phyloP scores from a whole-genome alignment of 1,140 invertebrate genomes.

The Panulirus ornatus region DNA sequence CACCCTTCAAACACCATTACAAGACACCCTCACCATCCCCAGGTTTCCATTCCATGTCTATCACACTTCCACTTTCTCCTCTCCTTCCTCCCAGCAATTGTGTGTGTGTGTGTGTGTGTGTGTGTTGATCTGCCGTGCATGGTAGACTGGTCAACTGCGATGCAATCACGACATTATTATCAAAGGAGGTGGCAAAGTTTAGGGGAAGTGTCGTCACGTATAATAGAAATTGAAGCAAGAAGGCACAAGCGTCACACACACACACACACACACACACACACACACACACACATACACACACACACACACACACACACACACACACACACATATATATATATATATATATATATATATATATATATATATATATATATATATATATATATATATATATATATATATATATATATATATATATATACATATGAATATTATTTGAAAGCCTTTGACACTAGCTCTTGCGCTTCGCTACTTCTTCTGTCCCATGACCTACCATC shows the following conservation, averaged over 20 bases:
- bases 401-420: background rate
- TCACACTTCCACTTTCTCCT: too few species aligned
- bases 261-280: slow-evolving; percentile 18
- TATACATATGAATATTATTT: background rate
- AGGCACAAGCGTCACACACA: background rate
- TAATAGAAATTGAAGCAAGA: background rate
- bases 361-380: background rate
- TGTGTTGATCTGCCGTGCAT: too few species aligned
- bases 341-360: background rate
- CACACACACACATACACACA: slow-evolving; percentile 16
- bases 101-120: background rate
- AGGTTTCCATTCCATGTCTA: too few species aligned
- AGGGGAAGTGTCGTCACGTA: background rate
- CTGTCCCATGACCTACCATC: background rate
- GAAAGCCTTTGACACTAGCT: background rate
- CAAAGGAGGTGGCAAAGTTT: background rate
- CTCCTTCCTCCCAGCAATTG: background rate
- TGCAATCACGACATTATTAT: background rate
- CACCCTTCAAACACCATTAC: background rate
- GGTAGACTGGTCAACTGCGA: too few species aligned
- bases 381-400: background rate
- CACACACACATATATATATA: background rate
- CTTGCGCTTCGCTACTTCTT: background rate
- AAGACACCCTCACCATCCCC: too few species aligned
- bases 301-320: slow-evolving; percentile 35